Evolutionary conservation across 2,888 invertebrate species (phyloP), one percentile per base, ranked within the genome.

Genomic region (Melinaea marsaeus): DNA sequence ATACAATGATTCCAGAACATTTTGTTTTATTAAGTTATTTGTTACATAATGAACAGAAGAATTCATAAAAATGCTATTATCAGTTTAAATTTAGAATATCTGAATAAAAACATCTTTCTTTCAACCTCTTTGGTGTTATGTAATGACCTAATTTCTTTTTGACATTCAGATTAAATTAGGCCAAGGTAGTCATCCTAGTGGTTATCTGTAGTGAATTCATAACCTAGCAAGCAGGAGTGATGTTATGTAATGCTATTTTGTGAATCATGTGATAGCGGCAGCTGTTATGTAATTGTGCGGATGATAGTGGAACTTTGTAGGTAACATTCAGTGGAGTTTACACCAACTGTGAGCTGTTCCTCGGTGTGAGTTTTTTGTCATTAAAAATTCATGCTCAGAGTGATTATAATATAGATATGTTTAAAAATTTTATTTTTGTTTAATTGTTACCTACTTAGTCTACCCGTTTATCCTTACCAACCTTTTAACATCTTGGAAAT

Each of bases 1-100:
- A 83, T 80, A 86, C 84, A 84, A 78, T 83, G 85, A 88, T 90
- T 89, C 90, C 90, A 87, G 82, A 62, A 64, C 45, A 64, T 54
- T 61, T 86, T 76, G 87, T 89, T 90, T 90, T 83, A 88, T 90
- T 89, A 78, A 77, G 48, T 51, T 59, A 45, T 22, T 47, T 67
- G 81, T 88, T 88, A 87, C 83, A 81, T 87, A 87, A 68, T 57
- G 56, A 13, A 42, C 13, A 35, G 33, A 42, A 56, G 34, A 57
- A 58, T 58, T 56, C 45, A 56, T 22, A 37, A 55, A 55, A n/a
- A 51, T 62, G 59, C 46, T 48, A 60, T 55, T 35, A 61, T 64
- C 57, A 59, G 54, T 57, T 56, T 46, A 22, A 58, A 58, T 58
- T 45, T 59, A 59, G 57, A 51, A 56, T 58, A 58, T 68, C 68